Evolutionary conservation across 2,797 vertebrate genomes (phyloP), one percentile per base, ranked within the genome.

Genomic region (Cirrhinus mrigala): DNA sequence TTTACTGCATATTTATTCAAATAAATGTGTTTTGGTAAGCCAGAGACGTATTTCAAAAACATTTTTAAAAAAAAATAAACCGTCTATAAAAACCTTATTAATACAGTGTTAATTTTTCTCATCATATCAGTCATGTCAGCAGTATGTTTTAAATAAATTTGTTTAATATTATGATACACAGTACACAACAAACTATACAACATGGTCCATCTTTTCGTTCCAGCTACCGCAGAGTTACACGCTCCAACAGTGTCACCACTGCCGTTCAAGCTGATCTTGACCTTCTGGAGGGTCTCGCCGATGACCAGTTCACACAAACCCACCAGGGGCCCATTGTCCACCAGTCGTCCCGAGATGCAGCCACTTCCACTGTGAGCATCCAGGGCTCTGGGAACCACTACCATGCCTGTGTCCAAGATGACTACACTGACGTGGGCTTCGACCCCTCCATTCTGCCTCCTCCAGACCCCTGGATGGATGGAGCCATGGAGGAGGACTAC

Each of bases 351-450:
- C 94, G 95, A 44, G 97, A 98, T 0, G 94, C 96, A 40, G 95
- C 96, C 91, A 95, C 97, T 62, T 98, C 97, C 27, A 99, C 98
- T 0, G 97, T 98, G 91, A 98, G 97, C 95, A 98, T 99, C 92
- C 98, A 98, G 92, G 98, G 97, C 90, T 98, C 97, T 75, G 98
- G 97, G 91, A 98, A 98, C 92, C 97, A 99, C 89, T 98, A 98
- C 91, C 97, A 99, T 11, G 97, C 97, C 33, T 98, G 97, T 33
- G 93, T 96, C 0, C 96, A 91, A 0, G 97, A 99, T 6, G 97
- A 98, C 87, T 97, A 97, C 88, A 87, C 88, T 0, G 97, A 98
- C 1, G 93, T 95, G 68, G 96, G 96, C 86, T 98, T 98, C 87
- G 97, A 98, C 91, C 97, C 97, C 0, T 98, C 97, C 15, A 97